Base-by-base conservation (phyloP, 92 coral and sea anemone species). In the Umimayanthus chanpuru region DNA sequence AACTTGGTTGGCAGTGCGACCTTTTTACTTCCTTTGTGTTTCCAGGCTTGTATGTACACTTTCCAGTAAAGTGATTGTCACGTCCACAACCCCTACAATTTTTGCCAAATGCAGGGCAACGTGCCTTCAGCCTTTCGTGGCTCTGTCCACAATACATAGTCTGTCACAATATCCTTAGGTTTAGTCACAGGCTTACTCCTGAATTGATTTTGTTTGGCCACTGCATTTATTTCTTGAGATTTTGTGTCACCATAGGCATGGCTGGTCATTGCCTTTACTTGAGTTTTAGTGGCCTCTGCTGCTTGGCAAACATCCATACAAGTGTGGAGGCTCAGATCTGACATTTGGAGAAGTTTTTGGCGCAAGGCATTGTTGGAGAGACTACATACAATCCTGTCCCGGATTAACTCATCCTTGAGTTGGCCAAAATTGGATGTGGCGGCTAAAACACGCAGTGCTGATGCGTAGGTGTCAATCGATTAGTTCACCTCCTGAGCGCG, bases 211-310 rank as follows among this genome's bases (percentile, higher is more conserved):
- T 79, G 83, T 38, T 79, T 50, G 40, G 26, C 70, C 43, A 79
- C 43, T 4, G 68, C 40, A 61, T 79, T 79, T 23, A 53, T 79
- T 50, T 55, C 67, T 2, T 28, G 44, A 28, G 39, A 50, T 29
- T 25, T 10, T 55, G 12, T 30, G 44, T 50, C 68, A 4, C 44
- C 76, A 8, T 71, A 10, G 76, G n/a, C 64, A 38, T 26, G 53
- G 61, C 16, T n/a, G 26, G 77, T 40, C 65, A 79, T 79, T 50
- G 80, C 85, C 76, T 44, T 78, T 68, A 88, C 23, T 28, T 65
- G 90, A 32, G 47, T 55, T 70, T 88, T 38, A 10, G 90, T 88
- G 76, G 86, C 90, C 64, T 88, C 90, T 47, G 90, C 90, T 16
- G 80, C 79, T 26, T 79, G 65, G 30, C 71, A 88, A 72, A 88